phyloP scores from a whole-genome alignment of 2,113 vertebrate species.

The Saccopteryx leptura region DNA sequence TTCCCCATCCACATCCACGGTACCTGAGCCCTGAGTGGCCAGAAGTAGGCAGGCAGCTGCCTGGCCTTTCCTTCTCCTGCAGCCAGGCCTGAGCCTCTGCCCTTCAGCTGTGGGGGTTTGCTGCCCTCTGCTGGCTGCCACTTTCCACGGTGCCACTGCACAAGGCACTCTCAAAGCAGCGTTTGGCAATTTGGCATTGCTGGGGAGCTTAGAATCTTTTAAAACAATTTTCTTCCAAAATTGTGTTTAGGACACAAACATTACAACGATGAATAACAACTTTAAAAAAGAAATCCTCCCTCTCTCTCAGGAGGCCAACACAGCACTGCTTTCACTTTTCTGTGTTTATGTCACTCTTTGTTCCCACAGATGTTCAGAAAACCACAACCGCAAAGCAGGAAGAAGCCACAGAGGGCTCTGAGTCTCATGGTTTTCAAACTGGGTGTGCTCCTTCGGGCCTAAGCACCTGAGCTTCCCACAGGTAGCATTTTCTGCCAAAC shows the following conservation, averaged over 20 bases:
- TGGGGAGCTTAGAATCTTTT: background rate
- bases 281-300: background rate
- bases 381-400: background rate
- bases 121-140: slow-evolving; percentile 78
- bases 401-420: background rate
- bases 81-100: rapidly evolving
- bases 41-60: too few relatives aligned
- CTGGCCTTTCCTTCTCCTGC: background rate
- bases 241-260: background rate
- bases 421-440: background rate
- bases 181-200: too few relatives aligned
- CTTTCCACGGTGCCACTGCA: rapidly evolving
- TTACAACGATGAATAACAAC: background rate
- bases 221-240: background rate
- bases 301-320: background rate
- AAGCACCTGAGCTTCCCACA: background rate
- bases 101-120: background rate
- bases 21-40: background rate
- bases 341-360: background rate
- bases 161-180: background rate
- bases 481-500: background rate
- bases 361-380: background rate
- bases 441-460: rapidly evolving
- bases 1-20: background rate
- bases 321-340: background rate